Conservation (phyloP, 2,888 invertebrate genomes). For the Stenodera caucasica region DNA sequence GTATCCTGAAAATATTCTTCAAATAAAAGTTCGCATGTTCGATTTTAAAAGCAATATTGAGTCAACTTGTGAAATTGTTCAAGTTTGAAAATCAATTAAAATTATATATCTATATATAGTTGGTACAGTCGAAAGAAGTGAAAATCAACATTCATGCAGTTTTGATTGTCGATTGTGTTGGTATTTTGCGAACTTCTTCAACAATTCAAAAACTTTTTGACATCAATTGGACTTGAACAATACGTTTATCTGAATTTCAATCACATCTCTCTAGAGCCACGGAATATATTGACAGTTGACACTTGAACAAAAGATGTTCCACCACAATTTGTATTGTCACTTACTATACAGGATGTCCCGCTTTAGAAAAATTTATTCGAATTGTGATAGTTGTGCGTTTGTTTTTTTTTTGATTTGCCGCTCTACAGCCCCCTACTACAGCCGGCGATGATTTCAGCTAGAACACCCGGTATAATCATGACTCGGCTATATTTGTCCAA, state of each 20-base stretch:
- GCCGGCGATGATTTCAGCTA: too few species aligned
- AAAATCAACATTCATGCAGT: too few species aligned
- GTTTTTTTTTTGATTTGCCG: too few species aligned
- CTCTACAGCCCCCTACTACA: too few species aligned
- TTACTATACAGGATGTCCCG: too few species aligned
- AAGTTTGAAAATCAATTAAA: slow-evolving; percentile 9
- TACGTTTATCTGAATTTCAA: slow-evolving; percentile 40
- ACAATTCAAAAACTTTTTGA: slow-evolving; percentile 22
- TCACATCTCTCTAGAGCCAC: slow-evolving; percentile 34
- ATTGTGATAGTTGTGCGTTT: too few species aligned
- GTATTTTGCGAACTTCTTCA: too few species aligned
- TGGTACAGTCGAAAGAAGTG: too few species aligned
- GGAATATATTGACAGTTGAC: slow-evolving; percentile 38
- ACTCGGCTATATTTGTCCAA: not conserved
- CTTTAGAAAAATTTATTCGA: too few species aligned
- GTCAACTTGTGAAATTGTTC: slow-evolving; percentile 1
- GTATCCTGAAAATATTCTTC: slow-evolving; percentile 3
- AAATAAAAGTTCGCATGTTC: slow-evolving; percentile 6
- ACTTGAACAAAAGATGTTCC: slow-evolving; percentile 19
- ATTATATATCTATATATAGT: too few species aligned
- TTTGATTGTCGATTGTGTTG: slow-evolving; percentile 5
- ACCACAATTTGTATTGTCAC: not conserved
- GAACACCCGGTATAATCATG: not conserved
- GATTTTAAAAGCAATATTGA: slow-evolving; percentile 8
- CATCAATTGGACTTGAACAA: slow-evolving; percentile 30